Conservation (phyloP, 2,797 vertebrate genomes). For the Triplophysa bombifrons region DNA sequence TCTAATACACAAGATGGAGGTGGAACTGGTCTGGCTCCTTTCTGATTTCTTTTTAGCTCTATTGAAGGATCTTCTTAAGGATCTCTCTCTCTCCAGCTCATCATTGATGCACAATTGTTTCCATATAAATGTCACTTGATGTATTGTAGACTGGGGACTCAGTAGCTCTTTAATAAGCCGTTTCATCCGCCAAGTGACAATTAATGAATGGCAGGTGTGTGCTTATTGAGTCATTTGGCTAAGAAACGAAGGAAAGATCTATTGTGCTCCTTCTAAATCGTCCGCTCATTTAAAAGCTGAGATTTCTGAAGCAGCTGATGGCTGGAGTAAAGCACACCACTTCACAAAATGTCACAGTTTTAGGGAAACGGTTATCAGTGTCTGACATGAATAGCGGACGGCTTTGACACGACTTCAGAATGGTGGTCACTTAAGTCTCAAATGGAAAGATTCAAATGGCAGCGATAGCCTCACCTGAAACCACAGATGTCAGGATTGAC, state of each 20-base stretch:
- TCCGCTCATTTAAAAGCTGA: neutral
- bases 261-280: neutral
- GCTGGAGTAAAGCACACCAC: slow-evolving; percentile 16
- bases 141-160: slow-evolving; percentile 3
- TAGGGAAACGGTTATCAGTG: slow-evolving; percentile 7
- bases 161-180: slow-evolving; percentile 17
- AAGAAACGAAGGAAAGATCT: neutral
- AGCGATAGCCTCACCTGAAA: slow-evolving; percentile 12
- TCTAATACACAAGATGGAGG: slow-evolving; percentile 5
- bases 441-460: slow-evolving; percentile 20
- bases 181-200: neutral
- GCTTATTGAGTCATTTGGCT: neutral
- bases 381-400: neutral
- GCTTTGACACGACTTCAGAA: slow-evolving; percentile 23
- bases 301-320: slow-evolving; percentile 9
- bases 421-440: slow-evolving; percentile 15
- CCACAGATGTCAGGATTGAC: slow-evolving; percentile 15
- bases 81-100: neutral
- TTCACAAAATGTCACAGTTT: slow-evolving; percentile 34
- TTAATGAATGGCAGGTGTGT: slow-evolving; percentile 29
- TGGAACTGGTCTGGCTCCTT: slow-evolving; percentile 1
- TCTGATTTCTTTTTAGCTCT: slow-evolving; percentile 7
- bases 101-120: slow-evolving; percentile 19
- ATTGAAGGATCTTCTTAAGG: neutral
- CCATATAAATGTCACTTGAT: slow-evolving; percentile 15